A percentile compares a stretch with the other conserved stretches of the same genome.
phyloP scores from a whole-genome alignment of 2,888 invertebrate species.

The Yponomeuta malinellus region DNA sequence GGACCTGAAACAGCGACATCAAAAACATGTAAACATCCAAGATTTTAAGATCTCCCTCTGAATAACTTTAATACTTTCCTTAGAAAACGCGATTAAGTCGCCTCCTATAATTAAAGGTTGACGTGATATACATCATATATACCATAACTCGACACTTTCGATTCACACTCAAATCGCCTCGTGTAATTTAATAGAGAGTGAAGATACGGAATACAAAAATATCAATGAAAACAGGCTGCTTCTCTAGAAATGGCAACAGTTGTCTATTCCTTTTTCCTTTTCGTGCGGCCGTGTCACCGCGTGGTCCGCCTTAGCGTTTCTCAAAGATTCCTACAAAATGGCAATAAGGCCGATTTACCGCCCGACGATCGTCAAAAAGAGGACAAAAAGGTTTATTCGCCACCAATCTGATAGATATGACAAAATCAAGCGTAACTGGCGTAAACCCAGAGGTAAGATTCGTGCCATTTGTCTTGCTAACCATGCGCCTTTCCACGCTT shows the following conservation, averaged over 20 bases:
- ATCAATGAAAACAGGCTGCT: conserved; percentile 40
- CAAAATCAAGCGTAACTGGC: conserved; percentile 97
- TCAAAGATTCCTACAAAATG: conserved; percentile 77
- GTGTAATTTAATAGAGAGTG: too few species aligned
- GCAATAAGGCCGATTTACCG: conserved; percentile 93
- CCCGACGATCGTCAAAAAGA: conserved; percentile 95
- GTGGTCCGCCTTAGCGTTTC: conserved; percentile 68
- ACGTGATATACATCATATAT: too few species aligned
- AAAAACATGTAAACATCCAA: too few species aligned
- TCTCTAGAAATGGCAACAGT: conserved; percentile 52
- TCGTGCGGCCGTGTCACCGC: conserved; percentile 74
- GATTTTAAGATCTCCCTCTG: too few species aligned
- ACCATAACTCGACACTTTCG: too few species aligned
- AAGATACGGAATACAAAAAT: not conserved
- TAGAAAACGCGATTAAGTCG: too few species aligned
- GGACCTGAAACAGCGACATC: too few species aligned
- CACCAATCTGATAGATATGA: conserved; percentile 99
- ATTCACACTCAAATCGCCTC: too few species aligned
- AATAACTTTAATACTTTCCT: too few species aligned
- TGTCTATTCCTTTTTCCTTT: conserved; percentile 71
- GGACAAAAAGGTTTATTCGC: conserved; percentile 98
- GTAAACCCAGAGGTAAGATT: conserved; percentile 92
- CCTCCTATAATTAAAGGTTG: too few species aligned
- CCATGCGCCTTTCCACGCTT: conserved; percentile 16
- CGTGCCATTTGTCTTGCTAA: conserved; percentile 13